phyloP scores from a whole-genome alignment of 2,888 invertebrate species.

The Brachycybe producta region DNA sequence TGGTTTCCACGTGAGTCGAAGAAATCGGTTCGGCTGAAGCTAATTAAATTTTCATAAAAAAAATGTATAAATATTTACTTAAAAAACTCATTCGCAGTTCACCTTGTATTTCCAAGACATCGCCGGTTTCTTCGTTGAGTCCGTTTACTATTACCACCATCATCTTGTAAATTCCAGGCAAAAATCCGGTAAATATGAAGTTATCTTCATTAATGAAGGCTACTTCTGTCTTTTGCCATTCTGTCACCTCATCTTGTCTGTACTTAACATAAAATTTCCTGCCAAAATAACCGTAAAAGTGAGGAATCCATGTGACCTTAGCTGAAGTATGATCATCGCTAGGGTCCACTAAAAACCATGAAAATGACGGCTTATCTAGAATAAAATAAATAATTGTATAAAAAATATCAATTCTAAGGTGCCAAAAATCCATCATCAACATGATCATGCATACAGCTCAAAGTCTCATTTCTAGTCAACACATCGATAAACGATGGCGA shows the following conservation, averaged over 20 bases:
- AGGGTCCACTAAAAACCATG: constrained; percentile 50
- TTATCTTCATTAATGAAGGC: constrained; percentile 58
- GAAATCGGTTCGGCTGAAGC: no score
- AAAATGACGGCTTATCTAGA: constrained; percentile 48
- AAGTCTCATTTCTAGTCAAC: no score
- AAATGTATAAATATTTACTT: no score
- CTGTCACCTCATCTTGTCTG: constrained; percentile 41
- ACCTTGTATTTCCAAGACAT: constrained; percentile 56
- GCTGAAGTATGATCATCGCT: constrained; percentile 60
- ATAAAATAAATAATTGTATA: no score
- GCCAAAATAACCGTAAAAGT: constrained; percentile 67
- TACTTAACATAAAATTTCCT: constrained; percentile 82
- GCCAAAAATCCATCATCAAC: no score
- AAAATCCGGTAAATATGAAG: constrained; percentile 58
- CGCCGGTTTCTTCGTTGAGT: constrained; percentile 54
- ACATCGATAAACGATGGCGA: constrained; percentile 60
- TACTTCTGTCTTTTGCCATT: constrained; percentile 48
- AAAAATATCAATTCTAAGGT: no score
- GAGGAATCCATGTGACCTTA: constrained; percentile 68
- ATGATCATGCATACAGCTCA: constrained; percentile 44
- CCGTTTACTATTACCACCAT: constrained; percentile 82
- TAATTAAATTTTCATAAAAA: no score
- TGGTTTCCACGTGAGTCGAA: no score
- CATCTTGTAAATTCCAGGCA: constrained; percentile 76
- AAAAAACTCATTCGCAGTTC: no score